Base-by-base conservation (phyloP, 2,797 vertebrate genomes). In the Argya squamiceps region DNA sequence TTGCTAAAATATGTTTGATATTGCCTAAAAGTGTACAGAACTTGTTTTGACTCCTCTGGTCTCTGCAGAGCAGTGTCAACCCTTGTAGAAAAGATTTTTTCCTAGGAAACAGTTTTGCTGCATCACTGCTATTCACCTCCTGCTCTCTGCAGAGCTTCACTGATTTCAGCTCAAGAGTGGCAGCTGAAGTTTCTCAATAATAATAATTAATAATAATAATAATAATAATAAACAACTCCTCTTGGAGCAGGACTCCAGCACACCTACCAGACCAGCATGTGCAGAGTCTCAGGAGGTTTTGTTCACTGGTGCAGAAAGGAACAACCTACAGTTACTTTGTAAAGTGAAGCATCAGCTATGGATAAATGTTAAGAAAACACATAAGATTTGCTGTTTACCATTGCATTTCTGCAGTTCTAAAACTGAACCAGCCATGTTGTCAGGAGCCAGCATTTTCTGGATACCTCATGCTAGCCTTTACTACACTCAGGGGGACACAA, bases 61-160 rank as follows among this genome's bases (percentile, higher is more conserved):
- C 60, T 87, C 84, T 70, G 64, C 58, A 91, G 43, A 71, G 36
- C 23, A 71, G 22, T 8, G n/a, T 36, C 56, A 91, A 77, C 9
- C 29, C 39, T 53, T 34, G 26, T 6, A 53, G 41, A 68, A 83
- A 80, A 44, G 4, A 37, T 24, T 75, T 85, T 88, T 89, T 77
- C 70, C 58, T n/a, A 85, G 27, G 34, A 82, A 92, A 68, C 17
- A 36, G 46, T 91, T 91, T 83, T 89, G 89, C 69, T 84, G 87
- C 22, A 12, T 96, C 71, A 88, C 69, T 88, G 79, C 43, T 78
- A 17, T 65, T 93, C 65, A 65, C 73, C n/a, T 87, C 46, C n/a
- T 85, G 62, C 53, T 85, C 93, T 92, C 87, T 93, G 75, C 58
- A 89, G 75, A 93, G 58, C 55, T 88, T 87, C 81, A 46, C 62